Conservation (phyloP, 2,113 vertebrate species). For the Mionectes macconnelli region DNA sequence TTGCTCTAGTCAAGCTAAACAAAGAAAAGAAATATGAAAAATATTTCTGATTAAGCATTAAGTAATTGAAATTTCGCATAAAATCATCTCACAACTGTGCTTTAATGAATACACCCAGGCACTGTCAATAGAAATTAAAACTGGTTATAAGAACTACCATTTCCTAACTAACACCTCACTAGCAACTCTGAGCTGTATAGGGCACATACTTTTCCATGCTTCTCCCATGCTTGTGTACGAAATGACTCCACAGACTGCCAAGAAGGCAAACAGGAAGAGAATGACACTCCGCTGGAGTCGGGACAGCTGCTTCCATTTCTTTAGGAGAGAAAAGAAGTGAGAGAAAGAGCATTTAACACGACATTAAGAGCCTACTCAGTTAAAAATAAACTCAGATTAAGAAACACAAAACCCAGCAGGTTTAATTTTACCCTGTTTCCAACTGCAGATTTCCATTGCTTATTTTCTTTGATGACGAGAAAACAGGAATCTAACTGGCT, state of each 20-base stretch:
- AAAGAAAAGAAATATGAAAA: neutral
- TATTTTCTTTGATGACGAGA: neutral
- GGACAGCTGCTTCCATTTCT: conserved; percentile 97
- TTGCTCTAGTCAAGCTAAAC: neutral
- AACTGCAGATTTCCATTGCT: neutral
- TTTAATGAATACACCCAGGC: neutral
- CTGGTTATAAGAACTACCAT: neutral
- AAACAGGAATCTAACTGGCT: neutral
- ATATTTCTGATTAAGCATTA: neutral
- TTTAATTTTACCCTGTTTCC: neutral
- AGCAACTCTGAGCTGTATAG: neutral
- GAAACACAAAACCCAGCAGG: neutral
- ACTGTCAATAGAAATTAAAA: neutral
- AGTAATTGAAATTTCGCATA: neutral
- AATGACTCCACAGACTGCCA: conserved; percentile 78
- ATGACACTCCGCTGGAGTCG: conserved; percentile 87
- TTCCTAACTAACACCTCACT: neutral
- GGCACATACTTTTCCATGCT: conserved; percentile 79
- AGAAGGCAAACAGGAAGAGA: conserved; percentile 79
- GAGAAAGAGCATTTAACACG: neutral
- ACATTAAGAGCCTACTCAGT: neutral
- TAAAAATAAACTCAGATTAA: neutral
- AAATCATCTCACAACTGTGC: neutral
- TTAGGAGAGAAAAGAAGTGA: neutral
- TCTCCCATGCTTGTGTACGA: conserved; percentile 73